Evolutionary conservation across 2,113 vertebrate genomes (phyloP).

Genomic region (Nematolebias whitei): DNA sequence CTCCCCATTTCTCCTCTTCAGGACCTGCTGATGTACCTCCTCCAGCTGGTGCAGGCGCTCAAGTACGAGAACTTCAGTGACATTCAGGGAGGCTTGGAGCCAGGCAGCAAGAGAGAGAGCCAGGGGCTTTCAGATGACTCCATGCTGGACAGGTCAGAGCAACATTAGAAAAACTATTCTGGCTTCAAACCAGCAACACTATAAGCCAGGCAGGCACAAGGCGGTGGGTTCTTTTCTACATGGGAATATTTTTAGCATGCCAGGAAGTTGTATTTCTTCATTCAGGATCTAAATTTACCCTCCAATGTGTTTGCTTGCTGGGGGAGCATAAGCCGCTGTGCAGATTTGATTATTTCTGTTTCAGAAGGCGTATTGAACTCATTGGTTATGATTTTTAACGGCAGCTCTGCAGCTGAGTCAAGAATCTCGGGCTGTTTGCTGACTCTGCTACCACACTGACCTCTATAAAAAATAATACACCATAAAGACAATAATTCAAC

Average conservation of each 20-base stretch:
- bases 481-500: no score
- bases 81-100: slow-evolving; percentile 93
- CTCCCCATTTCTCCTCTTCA: slow-evolving; percentile 50
- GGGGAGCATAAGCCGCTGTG: slow-evolving; percentile 1
- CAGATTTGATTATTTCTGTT: slow-evolving; percentile 60
- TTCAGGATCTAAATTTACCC: slow-evolving; percentile 47
- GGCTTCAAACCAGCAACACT: slow-evolving; percentile 8
- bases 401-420: slow-evolving; percentile 19
- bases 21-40: slow-evolving; percentile 97
- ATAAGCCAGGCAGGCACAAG: neutral
- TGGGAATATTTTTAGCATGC: slow-evolving; percentile 4
- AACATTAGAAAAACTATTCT: slow-evolving; percentile 15
- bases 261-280: slow-evolving; percentile 4
- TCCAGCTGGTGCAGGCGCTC: slow-evolving; percentile 95
- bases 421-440: slow-evolving; percentile 11
- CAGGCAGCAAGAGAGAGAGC: slow-evolving; percentile 87
- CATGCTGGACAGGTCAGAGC: slow-evolving; percentile 86
- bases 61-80: slow-evolving; percentile 98
- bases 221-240: slow-evolving; percentile 3
- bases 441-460: slow-evolving; percentile 10
- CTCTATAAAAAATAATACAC: slow-evolving; percentile 4
- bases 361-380: slow-evolving; percentile 28
- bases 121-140: slow-evolving; percentile 89
- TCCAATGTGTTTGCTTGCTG: slow-evolving; percentile 3
- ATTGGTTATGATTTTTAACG: slow-evolving; percentile 30